These are phyloP conservation scores for Sminthurides aquaticus DNA, from an alignment of 2,888 invertebrate species.

Conservation along the genomic window DNA sequence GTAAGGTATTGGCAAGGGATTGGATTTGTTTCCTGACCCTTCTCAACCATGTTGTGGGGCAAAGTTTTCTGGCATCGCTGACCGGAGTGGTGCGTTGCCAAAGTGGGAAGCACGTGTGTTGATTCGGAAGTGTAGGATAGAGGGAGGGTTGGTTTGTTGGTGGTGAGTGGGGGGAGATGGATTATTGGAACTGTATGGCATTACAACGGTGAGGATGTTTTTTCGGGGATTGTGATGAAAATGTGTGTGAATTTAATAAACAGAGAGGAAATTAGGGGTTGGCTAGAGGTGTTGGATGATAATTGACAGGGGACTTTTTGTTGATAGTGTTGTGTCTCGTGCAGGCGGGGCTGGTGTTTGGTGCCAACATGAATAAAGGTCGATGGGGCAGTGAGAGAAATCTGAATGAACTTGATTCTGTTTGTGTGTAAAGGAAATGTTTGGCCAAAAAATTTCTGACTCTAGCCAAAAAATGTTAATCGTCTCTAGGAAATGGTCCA, in stretches of 20 bases:
- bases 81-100: slow-evolving; percentile 30
- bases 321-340: background rate
- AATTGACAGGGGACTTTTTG: background rate
- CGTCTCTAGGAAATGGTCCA: slow-evolving; percentile 13
- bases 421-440: slow-evolving; percentile 22
- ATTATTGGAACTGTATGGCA: no score
- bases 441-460: slow-evolving; percentile 30
- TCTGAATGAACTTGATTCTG: slow-evolving; percentile 28
- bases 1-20: slow-evolving; percentile 25
- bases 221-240: no score
- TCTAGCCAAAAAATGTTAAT: slow-evolving; percentile 29
- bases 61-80: slow-evolving; percentile 29
- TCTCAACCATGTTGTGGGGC: slow-evolving; percentile 21
- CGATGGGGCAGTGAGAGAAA: slow-evolving; percentile 32
- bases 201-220: no score
- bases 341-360: slow-evolving; percentile 14
- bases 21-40: slow-evolving; percentile 30
- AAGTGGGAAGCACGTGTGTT: slow-evolving; percentile 24
- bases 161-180: no score
- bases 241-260: no score
- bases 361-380: slow-evolving; percentile 34
- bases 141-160: no score
- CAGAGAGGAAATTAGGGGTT: no score
- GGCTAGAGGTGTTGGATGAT: background rate
- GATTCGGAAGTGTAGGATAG: no score